A percentile compares a stretch with the other conserved stretches of the same genome.
phyloP scores from a whole-genome alignment of 2,113 vertebrate species.

The Sclerurus mexicanus region DNA sequence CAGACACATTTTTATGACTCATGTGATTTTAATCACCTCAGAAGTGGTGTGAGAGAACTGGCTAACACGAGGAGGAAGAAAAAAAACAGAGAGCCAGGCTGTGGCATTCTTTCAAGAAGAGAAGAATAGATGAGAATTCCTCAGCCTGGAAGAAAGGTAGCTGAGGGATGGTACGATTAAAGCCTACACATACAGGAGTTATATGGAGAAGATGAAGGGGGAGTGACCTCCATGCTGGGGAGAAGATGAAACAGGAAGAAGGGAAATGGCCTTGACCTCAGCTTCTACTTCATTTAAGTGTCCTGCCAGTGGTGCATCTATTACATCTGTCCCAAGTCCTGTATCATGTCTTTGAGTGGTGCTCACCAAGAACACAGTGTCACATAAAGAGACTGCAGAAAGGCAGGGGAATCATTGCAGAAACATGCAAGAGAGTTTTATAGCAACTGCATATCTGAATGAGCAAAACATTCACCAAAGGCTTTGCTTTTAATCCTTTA shows the following conservation, averaged over 20 bases:
- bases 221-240: not conserved
- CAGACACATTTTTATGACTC: not conserved
- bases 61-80: not conserved
- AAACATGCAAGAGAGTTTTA: not conserved
- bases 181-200: not conserved
- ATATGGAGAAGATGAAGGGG: not conserved
- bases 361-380: not conserved
- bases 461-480: not conserved
- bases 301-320: not conserved
- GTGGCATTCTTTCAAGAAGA: conserved; percentile 22
- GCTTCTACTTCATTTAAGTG: not conserved
- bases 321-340: not conserved
- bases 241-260: conserved; percentile 25
- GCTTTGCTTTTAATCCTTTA: not conserved
- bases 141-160: not conserved
- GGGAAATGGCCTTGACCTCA: not conserved
- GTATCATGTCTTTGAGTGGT: not conserved
- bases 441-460: not conserved
- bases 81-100: not conserved
- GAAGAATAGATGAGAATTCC: not conserved
- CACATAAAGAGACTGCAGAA: not conserved
- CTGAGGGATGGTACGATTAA: conserved; percentile 22
- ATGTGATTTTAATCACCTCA: not conserved
- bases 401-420: not conserved
- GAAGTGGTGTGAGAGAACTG: not conserved